Evolutionary conservation across 2,797 vertebrate genomes (phyloP).

Genomic region (Acanthopagrus latus): DNA sequence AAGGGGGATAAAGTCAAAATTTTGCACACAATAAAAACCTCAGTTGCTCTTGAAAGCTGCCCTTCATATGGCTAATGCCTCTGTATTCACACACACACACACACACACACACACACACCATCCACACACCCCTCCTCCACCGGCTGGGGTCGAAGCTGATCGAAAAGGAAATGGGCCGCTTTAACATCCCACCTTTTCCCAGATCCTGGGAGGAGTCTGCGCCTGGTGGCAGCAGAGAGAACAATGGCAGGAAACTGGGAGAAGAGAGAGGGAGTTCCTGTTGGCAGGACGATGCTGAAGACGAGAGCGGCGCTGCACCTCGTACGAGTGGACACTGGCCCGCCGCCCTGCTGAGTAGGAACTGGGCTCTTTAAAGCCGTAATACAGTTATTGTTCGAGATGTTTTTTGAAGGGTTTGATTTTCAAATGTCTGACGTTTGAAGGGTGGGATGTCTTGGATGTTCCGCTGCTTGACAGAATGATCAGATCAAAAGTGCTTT

Average conservation of each 20-base stretch:
- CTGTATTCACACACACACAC: constrained; percentile 2
- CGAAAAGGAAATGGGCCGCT: constrained; percentile 77
- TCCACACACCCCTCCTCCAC: constrained; percentile 56
- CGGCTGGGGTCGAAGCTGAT: constrained; percentile 63
- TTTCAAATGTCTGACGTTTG: constrained; percentile 40
- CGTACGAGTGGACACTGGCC: constrained; percentile 58
- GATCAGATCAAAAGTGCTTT: constrained; percentile 6
- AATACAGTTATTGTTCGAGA: constrained; percentile 62
- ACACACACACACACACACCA: background rate
- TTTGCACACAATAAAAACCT: background rate
- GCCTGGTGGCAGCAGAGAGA: constrained; percentile 66
- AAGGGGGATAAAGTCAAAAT: background rate
- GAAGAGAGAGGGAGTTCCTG: constrained; percentile 84
- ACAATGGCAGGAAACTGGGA: constrained; percentile 87
- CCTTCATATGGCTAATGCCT: background rate
- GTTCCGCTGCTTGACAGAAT: constrained; percentile 10
- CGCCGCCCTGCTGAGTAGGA: constrained; percentile 56
- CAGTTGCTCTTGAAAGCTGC: background rate
- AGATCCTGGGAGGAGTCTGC: constrained; percentile 82
- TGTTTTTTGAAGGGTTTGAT: constrained; percentile 47
- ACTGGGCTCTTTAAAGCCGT: constrained; percentile 59
- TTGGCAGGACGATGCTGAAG: constrained; percentile 72
- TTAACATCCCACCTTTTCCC: constrained; percentile 86
- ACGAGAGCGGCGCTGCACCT: constrained; percentile 59
- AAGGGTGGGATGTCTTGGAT: constrained; percentile 30